Evolutionary conservation across 2,797 vertebrate species (phyloP).

Genomic region (Diplodus puntazzo): DNA sequence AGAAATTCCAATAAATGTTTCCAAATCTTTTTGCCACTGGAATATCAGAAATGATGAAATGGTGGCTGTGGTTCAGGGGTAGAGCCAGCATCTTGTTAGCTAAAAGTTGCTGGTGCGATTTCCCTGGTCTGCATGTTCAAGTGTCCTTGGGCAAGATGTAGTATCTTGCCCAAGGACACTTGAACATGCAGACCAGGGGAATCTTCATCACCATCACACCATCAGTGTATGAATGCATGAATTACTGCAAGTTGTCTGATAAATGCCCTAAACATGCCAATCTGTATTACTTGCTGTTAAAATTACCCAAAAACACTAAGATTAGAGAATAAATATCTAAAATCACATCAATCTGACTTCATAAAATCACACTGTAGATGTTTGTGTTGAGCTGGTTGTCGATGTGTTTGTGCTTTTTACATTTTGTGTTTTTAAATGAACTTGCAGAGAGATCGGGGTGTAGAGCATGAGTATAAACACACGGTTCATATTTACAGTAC

Average conservation of each 20-base stretch:
- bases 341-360: not conserved
- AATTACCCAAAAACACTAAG: not conserved
- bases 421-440: not conserved
- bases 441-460: not conserved
- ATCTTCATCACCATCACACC: no score
- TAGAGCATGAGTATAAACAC: not conserved
- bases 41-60: not conserved
- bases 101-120: no score
- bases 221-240: no score
- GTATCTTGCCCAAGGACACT: no score
- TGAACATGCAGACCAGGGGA: no score
- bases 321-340: not conserved
- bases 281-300: no score
- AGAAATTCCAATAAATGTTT: not conserved
- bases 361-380: no score
- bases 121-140: no score
- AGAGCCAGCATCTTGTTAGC: no score
- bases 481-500: constrained; percentile 20
- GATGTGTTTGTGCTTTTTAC: not conserved
- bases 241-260: no score
- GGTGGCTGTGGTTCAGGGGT: no score
- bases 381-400: not conserved
- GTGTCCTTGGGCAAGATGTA: no score
- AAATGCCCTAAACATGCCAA: not conserved
- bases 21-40: not conserved